Evolutionary conservation across 2,113 vertebrate genomes (phyloP).

Genomic region (Dunckerocampus dactyliophorus): DNA sequence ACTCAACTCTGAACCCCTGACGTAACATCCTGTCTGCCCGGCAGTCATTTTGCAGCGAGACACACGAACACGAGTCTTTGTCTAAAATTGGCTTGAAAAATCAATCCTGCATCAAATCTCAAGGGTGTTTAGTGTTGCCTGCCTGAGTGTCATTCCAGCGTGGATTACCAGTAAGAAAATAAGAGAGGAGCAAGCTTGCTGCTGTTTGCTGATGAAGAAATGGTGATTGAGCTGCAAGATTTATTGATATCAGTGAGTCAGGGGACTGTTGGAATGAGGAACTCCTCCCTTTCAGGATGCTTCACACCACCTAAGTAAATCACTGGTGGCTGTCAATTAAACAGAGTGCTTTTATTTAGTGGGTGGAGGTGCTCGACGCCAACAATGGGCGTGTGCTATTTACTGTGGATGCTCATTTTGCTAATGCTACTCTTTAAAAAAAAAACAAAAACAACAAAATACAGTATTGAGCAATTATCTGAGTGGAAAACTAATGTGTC

Average conservation of each 20-base stretch:
- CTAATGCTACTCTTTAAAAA: slow-evolving; percentile 30
- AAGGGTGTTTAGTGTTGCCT: background rate
- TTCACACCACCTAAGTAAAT: slow-evolving; percentile 51
- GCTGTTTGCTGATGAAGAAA: slow-evolving; percentile 41
- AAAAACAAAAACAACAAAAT: background rate
- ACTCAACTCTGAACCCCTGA: no score
- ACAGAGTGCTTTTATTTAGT: slow-evolving; percentile 56
- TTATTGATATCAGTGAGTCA: slow-evolving; percentile 15
- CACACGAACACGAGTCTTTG: no score
- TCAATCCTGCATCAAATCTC: no score
- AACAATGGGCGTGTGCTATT: background rate
- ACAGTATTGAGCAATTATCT: slow-evolving; percentile 15
- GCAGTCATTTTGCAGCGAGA: no score
- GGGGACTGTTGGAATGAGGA: slow-evolving; percentile 23
- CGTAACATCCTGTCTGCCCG: no score
- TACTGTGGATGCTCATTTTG: slow-evolving; percentile 26
- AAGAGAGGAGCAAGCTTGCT: slow-evolving; percentile 24
- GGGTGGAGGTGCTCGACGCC: slow-evolving; percentile 2
- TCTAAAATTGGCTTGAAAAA: no score
- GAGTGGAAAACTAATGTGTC: slow-evolving; percentile 1
- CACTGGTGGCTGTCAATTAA: slow-evolving; percentile 59
- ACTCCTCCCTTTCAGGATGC: slow-evolving; percentile 31
- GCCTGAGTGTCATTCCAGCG: slow-evolving; percentile 9
- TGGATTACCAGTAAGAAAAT: slow-evolving; percentile 12
- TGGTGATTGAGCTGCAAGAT: slow-evolving; percentile 34